A percentile compares a stretch with the other conserved stretches of the same genome.
These are phyloP conservation scores for Erethizon dorsatum DNA, from an alignment of 2,797 vertebrate genomes.

Conservation along the genomic window DNA sequence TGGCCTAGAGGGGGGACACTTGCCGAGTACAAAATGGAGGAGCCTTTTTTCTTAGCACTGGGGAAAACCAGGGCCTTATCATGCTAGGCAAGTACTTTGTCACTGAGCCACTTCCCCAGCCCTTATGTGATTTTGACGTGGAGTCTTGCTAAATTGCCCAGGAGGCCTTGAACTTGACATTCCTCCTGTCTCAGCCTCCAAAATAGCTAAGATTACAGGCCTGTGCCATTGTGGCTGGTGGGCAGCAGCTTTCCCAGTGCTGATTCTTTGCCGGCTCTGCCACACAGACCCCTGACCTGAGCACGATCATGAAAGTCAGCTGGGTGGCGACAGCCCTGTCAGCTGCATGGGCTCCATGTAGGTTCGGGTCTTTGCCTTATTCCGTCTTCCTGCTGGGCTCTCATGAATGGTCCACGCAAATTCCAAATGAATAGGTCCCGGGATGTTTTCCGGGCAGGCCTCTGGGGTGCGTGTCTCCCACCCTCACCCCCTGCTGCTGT, in stretches of 20 bases:
- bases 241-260: not conserved
- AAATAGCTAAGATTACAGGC: not conserved
- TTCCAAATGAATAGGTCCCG: not conserved
- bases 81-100: not conserved
- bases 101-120: not conserved
- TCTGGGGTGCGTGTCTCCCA: not conserved
- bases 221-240: not conserved
- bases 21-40: not conserved
- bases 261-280: too few species aligned
- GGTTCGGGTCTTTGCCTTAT: not conserved
- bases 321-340: not conserved
- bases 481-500: too few species aligned
- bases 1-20: accelerated
- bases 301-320: not conserved
- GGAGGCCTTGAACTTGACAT: not conserved
- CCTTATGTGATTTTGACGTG: not conserved
- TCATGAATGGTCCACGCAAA: not conserved
- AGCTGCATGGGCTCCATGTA: too few species aligned
- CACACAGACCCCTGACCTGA: not conserved
- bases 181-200: not conserved
- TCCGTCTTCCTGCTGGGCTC: not conserved
- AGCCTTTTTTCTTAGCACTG: not conserved
- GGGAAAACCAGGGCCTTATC: not conserved
- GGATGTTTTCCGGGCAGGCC: not conserved
- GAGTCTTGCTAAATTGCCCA: not conserved